Evolutionary conservation across 2,888 invertebrate genomes (phyloP), one percentile per base, ranked within the genome.

Genomic region (Calephelis perditalis): DNA sequence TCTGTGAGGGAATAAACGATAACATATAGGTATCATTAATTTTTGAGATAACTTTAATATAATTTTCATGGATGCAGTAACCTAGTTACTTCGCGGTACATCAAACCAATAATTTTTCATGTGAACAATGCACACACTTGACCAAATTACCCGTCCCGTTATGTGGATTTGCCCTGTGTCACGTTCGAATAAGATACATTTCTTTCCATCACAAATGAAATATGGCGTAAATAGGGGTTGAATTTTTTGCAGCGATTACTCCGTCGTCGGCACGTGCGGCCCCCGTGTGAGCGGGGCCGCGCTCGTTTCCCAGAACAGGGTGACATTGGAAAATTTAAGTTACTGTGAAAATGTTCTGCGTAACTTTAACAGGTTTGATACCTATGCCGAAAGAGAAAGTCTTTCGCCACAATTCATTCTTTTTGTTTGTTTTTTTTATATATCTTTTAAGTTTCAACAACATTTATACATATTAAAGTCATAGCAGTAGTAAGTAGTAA

Each of bases 61-160:
- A 35, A 52, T 35, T 35, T 35, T 35, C 35, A 26, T 26, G 6
- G 6, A 52, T 35, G 6, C 35, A 52, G 52, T 52, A 26, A 52
- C 52, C 26, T 35, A 15, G 10, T 35, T 52, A 52, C 10, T 35
- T 7, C 10, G 26, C 26, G 26, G 26, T 35, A 35, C 49, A 35
- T 35, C 49, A 52, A 26, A 52, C 52, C 60, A 56, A 55, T 61
- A 62, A 62, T 60, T 62, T 57, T 57, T 59, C 62, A 59, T 61
- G 49, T 62, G 57, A 61, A 59, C 44, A 61, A 57, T 57, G 46
- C 52, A 55, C 45, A 46, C 59, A 57, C 58, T 63, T 55, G 54
- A 61, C 56, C 15, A 49, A 37, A 56, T 47, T 40, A 15, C 11
- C 49, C 37, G 12, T 26, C 6, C 6, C 5, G 2, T 10, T 52